These are phyloP conservation scores for Leptinotarsa lineolata DNA, from an alignment of 1,140 invertebrate genomes.

Conservation along the genomic window DNA sequence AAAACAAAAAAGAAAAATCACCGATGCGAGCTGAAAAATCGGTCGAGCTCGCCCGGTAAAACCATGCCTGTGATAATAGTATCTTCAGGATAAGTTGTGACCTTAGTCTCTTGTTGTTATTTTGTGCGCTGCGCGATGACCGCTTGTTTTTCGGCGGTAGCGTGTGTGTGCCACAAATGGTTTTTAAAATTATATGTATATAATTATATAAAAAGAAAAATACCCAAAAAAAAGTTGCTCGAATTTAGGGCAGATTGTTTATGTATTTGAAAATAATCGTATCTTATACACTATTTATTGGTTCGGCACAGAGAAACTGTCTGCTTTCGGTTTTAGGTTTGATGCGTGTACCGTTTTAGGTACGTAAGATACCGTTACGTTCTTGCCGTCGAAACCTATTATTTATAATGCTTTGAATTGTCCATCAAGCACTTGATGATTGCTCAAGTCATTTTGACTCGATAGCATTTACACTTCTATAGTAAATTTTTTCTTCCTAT, in stretches of 20 bases:
- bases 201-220: slow-evolving; percentile 48
- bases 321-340: not conserved
- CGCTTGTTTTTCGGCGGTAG: slow-evolving; percentile 41
- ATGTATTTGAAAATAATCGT: slow-evolving; percentile 54
- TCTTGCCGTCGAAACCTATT: too few relatives aligned
- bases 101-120: slow-evolving; percentile 60
- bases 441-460: too few relatives aligned
- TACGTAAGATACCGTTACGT: slow-evolving; percentile 12
- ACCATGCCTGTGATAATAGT: slow-evolving; percentile 61
- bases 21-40: slow-evolving; percentile 27
- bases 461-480: too few relatives aligned
- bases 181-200: slow-evolving; percentile 58
- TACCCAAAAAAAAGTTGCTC: slow-evolving; percentile 49
- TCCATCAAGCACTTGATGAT: too few relatives aligned
- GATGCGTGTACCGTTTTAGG: slow-evolving; percentile 40
- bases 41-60: slow-evolving; percentile 42
- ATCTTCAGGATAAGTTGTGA: slow-evolving; percentile 62
- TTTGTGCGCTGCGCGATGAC: slow-evolving; percentile 48
- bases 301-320: slow-evolving; percentile 33
- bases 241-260: slow-evolving; percentile 55
- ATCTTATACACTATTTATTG: slow-evolving; percentile 53
- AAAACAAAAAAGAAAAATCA: slow-evolving; percentile 30
- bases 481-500: not conserved
- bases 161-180: slow-evolving; percentile 37
- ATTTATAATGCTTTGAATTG: too few relatives aligned